These are phyloP conservation scores for Bruchidius siliquastri DNA, from an alignment of 2,888 invertebrate species.

Conservation along the genomic window DNA sequence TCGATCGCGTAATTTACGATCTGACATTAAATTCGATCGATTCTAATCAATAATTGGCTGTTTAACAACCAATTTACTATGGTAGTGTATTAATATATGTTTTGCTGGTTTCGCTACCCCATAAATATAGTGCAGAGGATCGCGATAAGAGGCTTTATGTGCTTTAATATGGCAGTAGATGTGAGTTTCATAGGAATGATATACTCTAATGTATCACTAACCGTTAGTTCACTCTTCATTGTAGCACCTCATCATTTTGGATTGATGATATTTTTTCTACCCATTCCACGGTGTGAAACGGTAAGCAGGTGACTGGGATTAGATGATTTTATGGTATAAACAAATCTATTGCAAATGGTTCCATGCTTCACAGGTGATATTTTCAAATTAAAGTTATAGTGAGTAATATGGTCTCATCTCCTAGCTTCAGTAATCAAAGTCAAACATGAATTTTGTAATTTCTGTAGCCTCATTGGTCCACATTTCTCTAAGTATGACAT, in stretches of 20 bases:
- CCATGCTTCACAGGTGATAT: too few relatives aligned
- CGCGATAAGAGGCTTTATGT: not conserved
- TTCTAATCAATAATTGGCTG: constrained; percentile 20
- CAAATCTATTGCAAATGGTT: too few relatives aligned
- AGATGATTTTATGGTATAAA: too few relatives aligned
- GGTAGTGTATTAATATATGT: constrained; percentile 11
- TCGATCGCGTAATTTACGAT: constrained; percentile 14
- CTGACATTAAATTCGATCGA: constrained; percentile 13
- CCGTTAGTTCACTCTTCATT: not conserved
- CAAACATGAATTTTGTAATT: too few relatives aligned
- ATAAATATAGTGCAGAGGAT: constrained; percentile 5
- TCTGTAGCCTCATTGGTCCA: too few relatives aligned
- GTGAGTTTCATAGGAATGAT: not conserved
- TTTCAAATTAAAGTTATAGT: too few relatives aligned
- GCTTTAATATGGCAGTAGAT: not conserved
- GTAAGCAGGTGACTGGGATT: too few relatives aligned
- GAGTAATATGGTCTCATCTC: too few relatives aligned
- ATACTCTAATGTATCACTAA: not conserved
- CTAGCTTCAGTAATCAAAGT: too few relatives aligned
- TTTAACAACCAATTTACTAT: constrained; percentile 15
- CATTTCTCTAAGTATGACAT: too few relatives aligned
- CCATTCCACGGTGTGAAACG: too few relatives aligned
- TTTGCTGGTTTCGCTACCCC: constrained; percentile 11
- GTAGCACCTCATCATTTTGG: not conserved
- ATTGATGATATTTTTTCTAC: too few relatives aligned